Evolutionary conservation across 2,113 vertebrate genomes (phyloP), one percentile per base, ranked within the genome.

Genomic region (Chaetura pelagica): DNA sequence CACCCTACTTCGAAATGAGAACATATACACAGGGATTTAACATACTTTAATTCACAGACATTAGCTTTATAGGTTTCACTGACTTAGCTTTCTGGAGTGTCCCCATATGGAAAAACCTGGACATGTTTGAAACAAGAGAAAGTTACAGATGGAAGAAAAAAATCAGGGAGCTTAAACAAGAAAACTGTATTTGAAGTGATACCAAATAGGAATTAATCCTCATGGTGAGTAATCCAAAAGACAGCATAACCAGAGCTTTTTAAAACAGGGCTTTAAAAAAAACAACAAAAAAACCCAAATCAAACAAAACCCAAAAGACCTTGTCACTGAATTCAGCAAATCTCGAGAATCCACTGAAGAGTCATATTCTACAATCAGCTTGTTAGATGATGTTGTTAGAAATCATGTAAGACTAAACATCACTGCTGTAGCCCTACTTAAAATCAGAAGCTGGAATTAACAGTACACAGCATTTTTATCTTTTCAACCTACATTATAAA

Each of bases 1-100:
- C 80, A 87, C 69, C 84, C 87, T 96, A 71, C 44, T 92, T 96
- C 15, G 3, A 81, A 96, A 94, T n/a, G 87, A 89, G 93, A 96
- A 52, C 93, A 35, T 67, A 81, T 86, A 93, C 76, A 52, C 68
- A 84, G 91, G 91, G 91, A 96, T 94, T 89, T 95, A 94, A 81
- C 89, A 93, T 48, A 42, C 38, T 92, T 93, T 87, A 92, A 75
- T 92, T 93, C 63, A 77, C 32, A 81, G 75, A 55, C 40, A 46
- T 4, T 63, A 49, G 66, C 68, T 84, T 54, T 16, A 87, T 46
- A 63, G 32, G 20, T 86, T 74, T 63, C 38, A 78, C 38, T 67
- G 57, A 52, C 64, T 93, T 51, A 23, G 52, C 57, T 42, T 80
- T 84, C 86, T 94, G 49, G 21, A 59, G 55, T 15, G 51, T 67